A percentile compares a stretch with the other conserved stretches of the same genome.
Conservation (phyloP, 1,140 invertebrate genomes). For the Macrotrachela quadricornifera region DNA sequence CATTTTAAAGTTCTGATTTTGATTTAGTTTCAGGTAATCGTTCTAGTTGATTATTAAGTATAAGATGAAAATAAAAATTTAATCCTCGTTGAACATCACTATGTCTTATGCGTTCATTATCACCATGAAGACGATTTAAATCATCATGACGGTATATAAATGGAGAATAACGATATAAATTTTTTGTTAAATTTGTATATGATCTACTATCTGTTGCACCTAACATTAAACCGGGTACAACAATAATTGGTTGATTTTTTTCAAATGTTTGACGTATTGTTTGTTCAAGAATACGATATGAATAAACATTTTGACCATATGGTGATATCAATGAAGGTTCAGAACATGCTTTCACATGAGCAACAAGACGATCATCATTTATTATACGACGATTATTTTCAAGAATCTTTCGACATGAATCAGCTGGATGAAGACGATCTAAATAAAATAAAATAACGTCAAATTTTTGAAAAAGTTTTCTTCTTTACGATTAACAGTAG, state of each 20-base stretch:
- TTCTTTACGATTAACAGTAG: constrained; percentile 36
- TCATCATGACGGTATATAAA: constrained; percentile 28
- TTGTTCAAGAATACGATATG: constrained; percentile 31
- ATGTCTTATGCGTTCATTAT: too few relatives aligned
- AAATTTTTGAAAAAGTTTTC: constrained; percentile 34
- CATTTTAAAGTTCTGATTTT: too few relatives aligned
- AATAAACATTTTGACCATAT: constrained; percentile 27
- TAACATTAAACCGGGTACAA: constrained; percentile 32
- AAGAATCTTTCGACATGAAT: constrained; percentile 23
- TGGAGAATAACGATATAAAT: constrained; percentile 36
- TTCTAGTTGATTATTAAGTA: too few relatives aligned
- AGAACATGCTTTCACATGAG: constrained; percentile 18
- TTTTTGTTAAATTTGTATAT: constrained; percentile 31
- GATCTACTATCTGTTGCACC: constrained; percentile 38
- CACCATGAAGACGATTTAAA: constrained; percentile 11
- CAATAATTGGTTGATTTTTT: constrained; percentile 19
- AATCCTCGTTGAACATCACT: too few relatives aligned
- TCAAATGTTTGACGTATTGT: constrained; percentile 32
- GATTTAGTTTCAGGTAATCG: too few relatives aligned
- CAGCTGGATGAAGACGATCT: background rate
- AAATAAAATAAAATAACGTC: background rate
- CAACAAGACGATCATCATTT: constrained; percentile 30
- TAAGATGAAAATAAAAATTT: too few relatives aligned
- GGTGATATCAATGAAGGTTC: constrained; percentile 33
- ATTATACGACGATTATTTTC: constrained; percentile 32